Evolutionary conservation across 2,797 vertebrate species (phyloP).

Genomic region (Hoplostethus mediterraneus): DNA sequence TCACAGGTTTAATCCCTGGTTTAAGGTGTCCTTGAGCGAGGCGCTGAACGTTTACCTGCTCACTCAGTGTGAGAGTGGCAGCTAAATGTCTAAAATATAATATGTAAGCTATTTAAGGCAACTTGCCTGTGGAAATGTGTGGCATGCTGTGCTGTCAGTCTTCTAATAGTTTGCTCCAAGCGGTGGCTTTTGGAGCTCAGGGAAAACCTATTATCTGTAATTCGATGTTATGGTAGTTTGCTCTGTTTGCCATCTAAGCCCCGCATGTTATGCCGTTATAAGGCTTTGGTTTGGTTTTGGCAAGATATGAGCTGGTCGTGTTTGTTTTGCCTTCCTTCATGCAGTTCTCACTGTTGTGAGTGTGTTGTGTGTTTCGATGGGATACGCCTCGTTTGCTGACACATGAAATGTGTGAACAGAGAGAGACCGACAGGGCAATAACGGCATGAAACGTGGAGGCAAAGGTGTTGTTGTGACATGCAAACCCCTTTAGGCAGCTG

Average conservation of each 20-base stretch:
- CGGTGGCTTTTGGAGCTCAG: conserved; percentile 8
- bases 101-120: too few species aligned
- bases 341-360: not conserved
- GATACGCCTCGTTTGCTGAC: conserved; percentile 26
- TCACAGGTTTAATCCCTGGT: too few species aligned
- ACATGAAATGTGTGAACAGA: conserved; percentile 21
- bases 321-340: conserved; percentile 39
- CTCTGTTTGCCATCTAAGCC: conserved; percentile 19
- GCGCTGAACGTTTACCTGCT: too few species aligned
- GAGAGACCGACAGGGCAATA: conserved; percentile 16
- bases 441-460: conserved; percentile 8
- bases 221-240: conserved; percentile 26
- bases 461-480: conserved; percentile 53
- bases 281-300: conserved; percentile 14
- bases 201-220: not conserved
- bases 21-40: too few species aligned
- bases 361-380: conserved; percentile 14
- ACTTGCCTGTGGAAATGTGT: too few species aligned
- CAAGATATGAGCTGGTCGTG: conserved; percentile 11
- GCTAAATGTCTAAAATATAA: too few species aligned
- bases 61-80: too few species aligned
- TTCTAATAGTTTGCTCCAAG: not conserved
- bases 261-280: conserved; percentile 6
- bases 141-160: not conserved
- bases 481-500: conserved; percentile 35